Evolutionary conservation across 92 coral and sea anemone species (phyloP).

Genomic region (Paramuricea clavata): DNA sequence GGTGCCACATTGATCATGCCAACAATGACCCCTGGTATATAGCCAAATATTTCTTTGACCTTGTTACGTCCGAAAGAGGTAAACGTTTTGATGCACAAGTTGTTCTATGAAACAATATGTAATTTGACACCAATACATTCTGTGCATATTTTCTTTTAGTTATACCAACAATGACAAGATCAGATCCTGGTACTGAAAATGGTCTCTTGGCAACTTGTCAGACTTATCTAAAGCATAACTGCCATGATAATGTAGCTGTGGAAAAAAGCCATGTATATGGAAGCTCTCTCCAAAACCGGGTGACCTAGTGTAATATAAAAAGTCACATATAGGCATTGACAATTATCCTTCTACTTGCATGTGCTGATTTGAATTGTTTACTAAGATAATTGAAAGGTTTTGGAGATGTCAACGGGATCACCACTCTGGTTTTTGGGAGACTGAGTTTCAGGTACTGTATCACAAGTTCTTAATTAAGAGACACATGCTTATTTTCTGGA

Average conservation of each 20-base stretch:
- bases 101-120: too few species aligned
- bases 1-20: constrained; percentile 59
- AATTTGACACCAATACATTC: too few species aligned
- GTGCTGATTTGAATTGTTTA: not conserved
- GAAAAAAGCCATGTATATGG: constrained; percentile 67
- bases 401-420: constrained; percentile 63
- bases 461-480: not conserved
- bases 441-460: constrained; percentile 40
- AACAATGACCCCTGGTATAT: constrained; percentile 62
- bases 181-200: constrained; percentile 73
- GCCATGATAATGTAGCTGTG: constrained; percentile 57
- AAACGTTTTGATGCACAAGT: not conserved
- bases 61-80: constrained; percentile 51
- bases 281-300: constrained; percentile 66
- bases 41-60: constrained; percentile 63
- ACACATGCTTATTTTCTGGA: not conserved
- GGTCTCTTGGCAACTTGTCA: constrained; percentile 70
- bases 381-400: constrained; percentile 60
- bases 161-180: constrained; percentile 64
- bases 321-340: not conserved
- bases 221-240: constrained; percentile 61
- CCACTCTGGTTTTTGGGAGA: constrained; percentile 58
- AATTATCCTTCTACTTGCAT: too few species aligned
- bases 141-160: constrained; percentile 46
- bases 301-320: not conserved